Evolutionary conservation across 2,113 vertebrate species (phyloP).

Genomic region (Urocolius indicus): DNA sequence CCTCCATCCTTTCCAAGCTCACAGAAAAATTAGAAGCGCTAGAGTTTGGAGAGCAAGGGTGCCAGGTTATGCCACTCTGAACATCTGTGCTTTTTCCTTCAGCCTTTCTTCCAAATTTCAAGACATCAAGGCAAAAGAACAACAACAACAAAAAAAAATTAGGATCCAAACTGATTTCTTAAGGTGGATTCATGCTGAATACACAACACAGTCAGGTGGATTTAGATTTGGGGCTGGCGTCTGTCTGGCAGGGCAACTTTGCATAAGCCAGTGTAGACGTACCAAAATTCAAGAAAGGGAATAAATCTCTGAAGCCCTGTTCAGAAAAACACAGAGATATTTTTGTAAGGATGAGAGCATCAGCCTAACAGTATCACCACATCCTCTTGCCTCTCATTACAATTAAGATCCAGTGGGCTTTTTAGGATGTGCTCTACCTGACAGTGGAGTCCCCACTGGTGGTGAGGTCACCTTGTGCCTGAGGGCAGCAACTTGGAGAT

Average conservation of each 20-base stretch:
- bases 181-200: conserved; percentile 3
- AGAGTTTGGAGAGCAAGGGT: background rate
- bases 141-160: background rate
- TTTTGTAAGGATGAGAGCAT: background rate
- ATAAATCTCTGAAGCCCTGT: conserved; percentile 40
- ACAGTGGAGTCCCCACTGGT: background rate
- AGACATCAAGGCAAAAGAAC: background rate
- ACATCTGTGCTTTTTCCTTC: background rate
- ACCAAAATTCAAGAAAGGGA: conserved; percentile 1
- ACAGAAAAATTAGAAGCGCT: background rate
- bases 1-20: background rate
- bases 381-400: background rate
- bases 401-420: background rate
- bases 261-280: conserved; percentile 3
- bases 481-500: background rate
- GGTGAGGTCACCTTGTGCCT: background rate
- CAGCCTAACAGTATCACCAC: background rate
- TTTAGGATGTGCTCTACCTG: background rate
- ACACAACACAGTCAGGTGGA: background rate
- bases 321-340: conserved; percentile 32
- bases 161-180: conserved; percentile 2
- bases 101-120: background rate
- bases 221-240: conserved; percentile 53
- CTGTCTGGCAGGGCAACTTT: conserved; percentile 22
- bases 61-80: background rate